phyloP scores from a whole-genome alignment of 2,113 vertebrate genomes.

The Elephas maximus region DNA sequence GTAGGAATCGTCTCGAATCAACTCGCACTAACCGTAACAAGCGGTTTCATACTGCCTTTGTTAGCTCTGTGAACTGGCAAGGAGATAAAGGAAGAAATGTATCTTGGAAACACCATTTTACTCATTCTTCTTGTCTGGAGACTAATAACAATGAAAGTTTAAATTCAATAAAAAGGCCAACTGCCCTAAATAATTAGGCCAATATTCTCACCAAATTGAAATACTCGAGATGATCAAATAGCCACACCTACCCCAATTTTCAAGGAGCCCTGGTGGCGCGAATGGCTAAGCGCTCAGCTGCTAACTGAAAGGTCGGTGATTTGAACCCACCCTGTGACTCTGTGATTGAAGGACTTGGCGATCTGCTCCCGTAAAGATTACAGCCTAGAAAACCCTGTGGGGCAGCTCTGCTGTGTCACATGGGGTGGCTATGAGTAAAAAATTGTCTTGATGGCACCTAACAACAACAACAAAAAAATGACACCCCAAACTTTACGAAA shows the following conservation, averaged over 20 bases:
- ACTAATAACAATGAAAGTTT: conserved; percentile 9
- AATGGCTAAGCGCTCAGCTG: too few species aligned
- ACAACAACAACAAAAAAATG: too few species aligned
- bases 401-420: too few species aligned
- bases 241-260: background rate
- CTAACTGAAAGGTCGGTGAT: too few species aligned
- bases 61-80: background rate
- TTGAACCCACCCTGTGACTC: too few species aligned
- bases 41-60: background rate
- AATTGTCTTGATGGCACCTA: too few species aligned
- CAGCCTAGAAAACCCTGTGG: too few species aligned
- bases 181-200: background rate
- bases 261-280: background rate
- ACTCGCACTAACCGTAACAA: too few species aligned
- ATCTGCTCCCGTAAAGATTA: too few species aligned
- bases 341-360: too few species aligned
- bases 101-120: conserved; percentile 33
- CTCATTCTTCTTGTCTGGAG: conserved; percentile 6
- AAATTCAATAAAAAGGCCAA: background rate
- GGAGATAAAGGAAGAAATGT: background rate
- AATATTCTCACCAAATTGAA: background rate
- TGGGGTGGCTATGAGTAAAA: too few species aligned
- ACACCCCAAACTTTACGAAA: background rate
- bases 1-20: too few species aligned
- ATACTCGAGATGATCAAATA: background rate